Percentiles rank a stretch among this genome's conserved stretches.
These are phyloP conservation scores for Andinoacara biseriatus DNA, from an alignment of 2,113 vertebrate genomes.

Conservation along the genomic window DNA sequence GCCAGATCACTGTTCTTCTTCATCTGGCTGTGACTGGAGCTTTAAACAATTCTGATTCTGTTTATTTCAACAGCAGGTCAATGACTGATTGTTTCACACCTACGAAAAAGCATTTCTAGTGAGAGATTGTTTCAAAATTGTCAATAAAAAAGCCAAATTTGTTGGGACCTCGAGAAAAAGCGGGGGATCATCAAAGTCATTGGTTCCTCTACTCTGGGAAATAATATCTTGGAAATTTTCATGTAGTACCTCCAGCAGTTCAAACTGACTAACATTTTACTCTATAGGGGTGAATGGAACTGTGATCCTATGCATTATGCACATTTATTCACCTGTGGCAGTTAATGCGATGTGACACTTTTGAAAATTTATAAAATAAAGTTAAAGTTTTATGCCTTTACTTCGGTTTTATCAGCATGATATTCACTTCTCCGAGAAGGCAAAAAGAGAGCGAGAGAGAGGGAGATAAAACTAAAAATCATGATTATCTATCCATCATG, in stretches of 20 bases:
- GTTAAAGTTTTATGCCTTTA: neutral
- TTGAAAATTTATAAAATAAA: too few relatives aligned
- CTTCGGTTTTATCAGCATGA: neutral
- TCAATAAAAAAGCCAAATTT: too few relatives aligned
- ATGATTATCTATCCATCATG: too few relatives aligned
- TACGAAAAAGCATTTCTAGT: neutral
- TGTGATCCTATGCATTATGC: neutral
- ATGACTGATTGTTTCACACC: neutral
- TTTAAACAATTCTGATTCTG: constrained; percentile 1
- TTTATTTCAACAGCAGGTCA: neutral
- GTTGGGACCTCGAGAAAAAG: too few relatives aligned
- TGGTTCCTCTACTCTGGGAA: too few relatives aligned
- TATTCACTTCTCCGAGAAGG: neutral
- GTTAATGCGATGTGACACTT: too few relatives aligned
- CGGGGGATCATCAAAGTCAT: neutral
- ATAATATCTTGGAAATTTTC: neutral
- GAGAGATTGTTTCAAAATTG: neutral
- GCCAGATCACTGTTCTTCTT: constrained; percentile 27
- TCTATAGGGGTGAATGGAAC: neutral
- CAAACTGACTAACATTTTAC: neutral
- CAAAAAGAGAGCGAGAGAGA: too few relatives aligned
- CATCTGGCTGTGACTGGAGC: constrained; percentile 21
- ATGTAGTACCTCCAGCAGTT: too few relatives aligned
- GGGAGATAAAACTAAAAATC: too few relatives aligned
- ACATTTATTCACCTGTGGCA: neutral